These are phyloP conservation scores for Antheraea assamensis DNA, from an alignment of 2,888 invertebrate genomes.

Conservation along the genomic window DNA sequence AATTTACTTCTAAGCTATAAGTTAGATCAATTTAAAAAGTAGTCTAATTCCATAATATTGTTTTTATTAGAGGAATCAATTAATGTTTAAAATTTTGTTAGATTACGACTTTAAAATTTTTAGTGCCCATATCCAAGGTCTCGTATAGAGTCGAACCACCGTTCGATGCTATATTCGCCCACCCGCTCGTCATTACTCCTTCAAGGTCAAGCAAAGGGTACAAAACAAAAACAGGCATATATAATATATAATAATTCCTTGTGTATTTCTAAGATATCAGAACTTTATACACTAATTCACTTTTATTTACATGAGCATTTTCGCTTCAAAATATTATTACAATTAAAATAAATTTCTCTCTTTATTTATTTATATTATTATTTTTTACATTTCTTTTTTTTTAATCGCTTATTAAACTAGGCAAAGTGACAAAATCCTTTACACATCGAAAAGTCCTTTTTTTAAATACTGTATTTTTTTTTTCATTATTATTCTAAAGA, in stretches of 20 bases:
- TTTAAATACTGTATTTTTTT: slow-evolving; percentile 32
- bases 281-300: slow-evolving; percentile 78
- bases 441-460: slow-evolving; percentile 44
- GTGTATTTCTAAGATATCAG: slow-evolving; percentile 79
- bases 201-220: background rate
- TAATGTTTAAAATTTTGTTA: too few species aligned
- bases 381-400: slow-evolving; percentile 59
- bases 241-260: slow-evolving; percentile 58
- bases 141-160: too few species aligned
- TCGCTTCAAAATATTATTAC: slow-evolving; percentile 78
- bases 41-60: too few species aligned
- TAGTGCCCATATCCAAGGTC: too few species aligned
- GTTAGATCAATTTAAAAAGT: too few species aligned
- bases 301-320: slow-evolving; percentile 80
- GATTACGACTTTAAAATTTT: too few species aligned
- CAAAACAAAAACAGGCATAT: slow-evolving; percentile 27
- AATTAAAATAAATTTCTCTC: slow-evolving; percentile 79
- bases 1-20: too few species aligned
- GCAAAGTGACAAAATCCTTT: slow-evolving; percentile 72
- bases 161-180: background rate
- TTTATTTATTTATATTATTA: slow-evolving; percentile 68
- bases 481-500: slow-evolving; percentile 26
- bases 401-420: slow-evolving; percentile 61
- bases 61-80: too few species aligned
- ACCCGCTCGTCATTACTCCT: background rate